These are phyloP conservation scores for Lasius platythorax DNA, from an alignment of 2,888 invertebrate species.

Conservation along the genomic window DNA sequence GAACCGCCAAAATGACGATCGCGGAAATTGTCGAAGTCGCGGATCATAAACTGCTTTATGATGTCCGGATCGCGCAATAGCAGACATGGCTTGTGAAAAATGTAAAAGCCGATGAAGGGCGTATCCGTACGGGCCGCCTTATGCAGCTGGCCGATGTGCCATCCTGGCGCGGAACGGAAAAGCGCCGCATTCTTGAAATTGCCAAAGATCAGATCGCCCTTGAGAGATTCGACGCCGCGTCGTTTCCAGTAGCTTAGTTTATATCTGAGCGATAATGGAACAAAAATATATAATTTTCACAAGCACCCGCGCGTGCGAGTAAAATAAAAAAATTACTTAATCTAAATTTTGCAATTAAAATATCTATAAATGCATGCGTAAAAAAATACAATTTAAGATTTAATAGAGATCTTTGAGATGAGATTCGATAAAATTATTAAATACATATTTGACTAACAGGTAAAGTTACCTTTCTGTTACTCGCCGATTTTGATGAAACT, in stretches of 20 bases:
- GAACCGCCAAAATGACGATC: slow-evolving; percentile 86
- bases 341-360: too few species aligned
- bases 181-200: slow-evolving; percentile 80
- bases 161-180: slow-evolving; percentile 80
- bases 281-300: too few species aligned
- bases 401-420: too few species aligned
- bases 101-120: slow-evolving; percentile 86
- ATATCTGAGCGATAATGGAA: slow-evolving; percentile 59
- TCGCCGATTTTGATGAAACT: too few species aligned
- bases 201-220: slow-evolving; percentile 78
- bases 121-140: slow-evolving; percentile 70
- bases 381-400: too few species aligned
- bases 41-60: slow-evolving; percentile 86
- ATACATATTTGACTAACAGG: too few species aligned
- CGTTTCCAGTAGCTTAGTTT: slow-evolving; percentile 81
- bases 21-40: slow-evolving; percentile 86
- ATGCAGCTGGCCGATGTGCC: slow-evolving; percentile 78
- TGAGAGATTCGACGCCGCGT: slow-evolving; percentile 78
- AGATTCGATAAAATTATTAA: too few species aligned
- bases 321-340: too few species aligned
- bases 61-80: slow-evolving; percentile 86
- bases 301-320: too few species aligned
- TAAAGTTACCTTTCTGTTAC: too few species aligned
- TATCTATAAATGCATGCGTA: too few species aligned
- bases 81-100: slow-evolving; percentile 86